Base-by-base conservation (phyloP, 2,888 invertebrate species). In the Caenorhabditis panamensis region DNA sequence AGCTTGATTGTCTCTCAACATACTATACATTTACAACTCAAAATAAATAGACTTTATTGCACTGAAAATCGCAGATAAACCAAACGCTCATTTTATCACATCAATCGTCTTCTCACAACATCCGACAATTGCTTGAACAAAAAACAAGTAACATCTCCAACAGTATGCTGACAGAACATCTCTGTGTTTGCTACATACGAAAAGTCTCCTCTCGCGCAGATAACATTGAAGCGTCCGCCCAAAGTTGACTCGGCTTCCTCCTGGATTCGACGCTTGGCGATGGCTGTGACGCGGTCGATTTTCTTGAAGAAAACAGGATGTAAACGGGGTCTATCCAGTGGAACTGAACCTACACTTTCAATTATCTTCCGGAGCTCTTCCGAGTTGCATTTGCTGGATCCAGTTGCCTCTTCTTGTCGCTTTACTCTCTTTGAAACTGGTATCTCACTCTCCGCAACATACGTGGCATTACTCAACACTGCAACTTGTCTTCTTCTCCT, bases 181-280 rank as follows among this genome's bases (percentile, higher is more conserved):
- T 84, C 84, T 2, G 85, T 85, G 69, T 82, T 85, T 0, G 82
- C 79, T 20, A 85, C 82, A 59, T 85, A 85, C n/a, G 85, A 85
- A 22, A 85, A 80, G 54, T 85, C 85, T 6, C 85, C 85, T 0
- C 85, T 69, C 3, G 84, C 81, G 68, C 85, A 85, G 18, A 85
- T 85, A 0, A 85, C 84, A 63, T 85, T 85, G 73, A 72, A 84
- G 16, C 84, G 41, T 1, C 68, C 77, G 49, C 63, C 59, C 73
- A 77, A 24, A 2, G 53, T 44, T 0, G 61, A 28, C 54, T 85
- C 85, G 1, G 85, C 85, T 56, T 72, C 84, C 31, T 73, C 71
- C 51, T 85, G 85, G 13, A 85, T 85, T 37, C 85, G 56, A 28
- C 73, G 78, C 54, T 85, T 85, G 2, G 84, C 81, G 9, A 85